Conservation (phyloP, 2,888 invertebrate genomes). For the Sympetrum striolatum region DNA sequence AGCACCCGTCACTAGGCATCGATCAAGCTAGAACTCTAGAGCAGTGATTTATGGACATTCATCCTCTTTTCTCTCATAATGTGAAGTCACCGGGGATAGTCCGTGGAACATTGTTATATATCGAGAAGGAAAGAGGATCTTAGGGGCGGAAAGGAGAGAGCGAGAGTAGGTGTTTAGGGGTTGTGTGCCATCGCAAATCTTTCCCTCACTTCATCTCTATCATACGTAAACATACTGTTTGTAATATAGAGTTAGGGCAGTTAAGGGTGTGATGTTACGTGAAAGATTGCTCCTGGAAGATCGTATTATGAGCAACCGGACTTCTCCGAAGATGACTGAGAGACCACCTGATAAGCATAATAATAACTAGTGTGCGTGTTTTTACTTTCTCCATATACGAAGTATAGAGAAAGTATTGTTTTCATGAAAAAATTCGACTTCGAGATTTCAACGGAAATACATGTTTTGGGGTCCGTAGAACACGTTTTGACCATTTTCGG, state of each 20-base stretch:
- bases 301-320: background rate
- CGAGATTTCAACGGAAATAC: too few relatives aligned
- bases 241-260: background rate
- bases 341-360: too few relatives aligned
- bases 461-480: too few relatives aligned
- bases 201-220: background rate
- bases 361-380: too few relatives aligned
- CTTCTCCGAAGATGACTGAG: too few relatives aligned
- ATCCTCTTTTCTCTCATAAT: background rate
- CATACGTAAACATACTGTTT: background rate
- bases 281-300: background rate
- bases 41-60: background rate
- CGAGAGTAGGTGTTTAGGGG: background rate
- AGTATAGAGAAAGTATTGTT: too few relatives aligned
- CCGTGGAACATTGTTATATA: background rate
- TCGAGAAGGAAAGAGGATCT: background rate
- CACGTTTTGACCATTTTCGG: too few relatives aligned
- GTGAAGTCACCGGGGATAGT: background rate
- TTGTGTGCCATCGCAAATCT: background rate
- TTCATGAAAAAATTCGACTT: too few relatives aligned
- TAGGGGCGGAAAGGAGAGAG: background rate
- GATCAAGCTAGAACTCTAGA: background rate
- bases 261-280: background rate
- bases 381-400: too few relatives aligned
- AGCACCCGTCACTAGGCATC: too few relatives aligned